Base-by-base conservation (phyloP, 2,113 vertebrate species). In the Centropus bengalensis region DNA sequence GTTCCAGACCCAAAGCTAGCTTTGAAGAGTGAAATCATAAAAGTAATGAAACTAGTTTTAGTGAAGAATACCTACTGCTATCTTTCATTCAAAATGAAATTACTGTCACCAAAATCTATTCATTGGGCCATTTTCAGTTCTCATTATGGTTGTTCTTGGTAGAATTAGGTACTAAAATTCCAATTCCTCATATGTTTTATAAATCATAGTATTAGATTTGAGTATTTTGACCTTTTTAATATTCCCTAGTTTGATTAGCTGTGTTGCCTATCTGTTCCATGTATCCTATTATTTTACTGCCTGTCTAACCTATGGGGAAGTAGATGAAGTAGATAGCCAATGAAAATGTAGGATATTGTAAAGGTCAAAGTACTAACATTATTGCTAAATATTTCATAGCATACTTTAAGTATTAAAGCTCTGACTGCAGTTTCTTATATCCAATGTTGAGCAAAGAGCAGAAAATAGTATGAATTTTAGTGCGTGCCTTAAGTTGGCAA, bases 151-250 rank as follows among this genome's bases (percentile, higher is more conserved):
- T 96, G 94, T 89, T 94, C 93, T 91, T 84, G 64, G 64, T 82
- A 93, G 88, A 94, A 91, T 92, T 94, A 78, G 77, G 66, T 82
- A 94, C 83, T 96, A 95, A 95, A 97, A 95, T 87, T 93, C 51
- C 58, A 95, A 63, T 88, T 95, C 78, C 91, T 97, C 91, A 94
- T 94, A 78, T 92, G 75, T 94, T 97, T 96, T 94, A 97, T 95
- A 96, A 94, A 96, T 97, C 96, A 91, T 14, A 59, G 44, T 64
- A 84, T 70, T 88, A 95, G 84, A 80, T 59, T 96, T 94, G 89
- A 96, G 54, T 95, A 92, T 96, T 96, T 97, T 96, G 96, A 97
- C 96, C 94, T 97, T 97, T 96, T 93, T 67, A 96, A 89, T 96
- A 97, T 94, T 89, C 73, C 75, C 88, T 88, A 33, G 62, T 76